Evolutionary conservation across 2,888 invertebrate species (phyloP), one percentile per base, ranked within the genome.

Genomic region (Heterodera filipjevi): DNA sequence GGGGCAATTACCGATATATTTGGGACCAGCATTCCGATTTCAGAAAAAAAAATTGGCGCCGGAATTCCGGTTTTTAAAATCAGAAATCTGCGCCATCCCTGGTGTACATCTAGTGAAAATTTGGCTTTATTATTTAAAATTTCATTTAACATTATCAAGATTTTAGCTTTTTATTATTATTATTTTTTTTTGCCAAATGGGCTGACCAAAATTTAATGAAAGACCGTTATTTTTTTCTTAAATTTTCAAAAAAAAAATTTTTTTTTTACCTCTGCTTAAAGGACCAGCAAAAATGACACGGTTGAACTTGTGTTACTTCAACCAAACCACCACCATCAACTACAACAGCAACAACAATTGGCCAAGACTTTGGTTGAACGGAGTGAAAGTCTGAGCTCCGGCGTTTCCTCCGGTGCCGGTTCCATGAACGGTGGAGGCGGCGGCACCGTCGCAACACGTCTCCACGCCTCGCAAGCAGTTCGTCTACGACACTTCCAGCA

Each of bases 321-420:
- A 19, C 68, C 14, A 30, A 8, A 68, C 68, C 32, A 32, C 68
- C 3, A 59, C 14, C n/a, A n/a, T n/a, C n/a, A n/a, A n/a, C n/a
- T n/a, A n/a, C 53, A 19, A 22, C 53, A 53, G 53, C 53, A 16
- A 19, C 53, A 53, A 22, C 59, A 59, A 27, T 22, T 27, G 8
- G 27, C 22, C 59, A 59, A 59, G 12, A n/a, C 5, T n/a, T n/a
- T 27, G 35, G 53, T 75, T 39, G 75, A 75, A 39, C 66, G 75
- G 30, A 75, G 75, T 33, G 75, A 75, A 33, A 59, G 59, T 33
- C 33, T 75, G 22, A 75, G 75, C 68, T 75, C 75, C 32, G 75
- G 75, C 32, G 66, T 75, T 30, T 75, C 75, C 30, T 75, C 75
- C 16, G 72, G 30, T 53, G 59, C 32, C 59, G 59, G 59, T 35